Percentiles rank a stretch among this genome's conserved stretches.
Conservation (phyloP, 2,888 invertebrate species). For the Eupithecia insigniata region DNA sequence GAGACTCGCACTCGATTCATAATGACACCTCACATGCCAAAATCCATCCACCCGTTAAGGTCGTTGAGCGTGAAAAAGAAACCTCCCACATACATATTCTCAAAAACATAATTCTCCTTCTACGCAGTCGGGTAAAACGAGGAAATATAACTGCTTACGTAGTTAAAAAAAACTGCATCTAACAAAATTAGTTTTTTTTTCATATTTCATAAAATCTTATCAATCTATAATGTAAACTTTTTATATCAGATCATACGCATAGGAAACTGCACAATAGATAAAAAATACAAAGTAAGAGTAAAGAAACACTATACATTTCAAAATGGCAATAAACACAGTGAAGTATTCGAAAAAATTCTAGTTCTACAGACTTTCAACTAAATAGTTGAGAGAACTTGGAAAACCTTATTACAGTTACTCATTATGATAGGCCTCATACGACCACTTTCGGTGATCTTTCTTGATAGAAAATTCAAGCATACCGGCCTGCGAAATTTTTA, state of each 20-base stretch:
- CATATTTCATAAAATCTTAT: neutral
- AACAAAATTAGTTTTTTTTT: neutral
- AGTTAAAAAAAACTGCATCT: neutral
- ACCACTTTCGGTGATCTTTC: no score
- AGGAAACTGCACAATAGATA: neutral
- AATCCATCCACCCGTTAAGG: no score
- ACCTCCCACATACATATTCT: no score
- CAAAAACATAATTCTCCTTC: no score
- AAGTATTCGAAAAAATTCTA: neutral
- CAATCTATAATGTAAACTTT: neutral
- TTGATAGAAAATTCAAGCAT: neutral
- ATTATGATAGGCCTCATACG: no score
- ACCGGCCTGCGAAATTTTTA: neutral
- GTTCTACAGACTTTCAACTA: neutral
- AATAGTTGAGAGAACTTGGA: neutral
- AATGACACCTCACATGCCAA: no score
- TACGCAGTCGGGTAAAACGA: no score
- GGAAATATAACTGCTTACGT: neutral
- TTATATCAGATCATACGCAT: constrained; percentile 10
- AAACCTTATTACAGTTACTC: neutral
- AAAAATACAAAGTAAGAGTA: neutral
- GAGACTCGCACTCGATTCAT: no score
- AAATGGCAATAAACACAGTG: neutral
- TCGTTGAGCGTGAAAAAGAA: no score
- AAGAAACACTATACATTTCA: neutral